Evolutionary conservation across 2,113 vertebrate species (phyloP), one percentile per base, ranked within the genome.

Genomic region (Xenopus tropicalis): DNA sequence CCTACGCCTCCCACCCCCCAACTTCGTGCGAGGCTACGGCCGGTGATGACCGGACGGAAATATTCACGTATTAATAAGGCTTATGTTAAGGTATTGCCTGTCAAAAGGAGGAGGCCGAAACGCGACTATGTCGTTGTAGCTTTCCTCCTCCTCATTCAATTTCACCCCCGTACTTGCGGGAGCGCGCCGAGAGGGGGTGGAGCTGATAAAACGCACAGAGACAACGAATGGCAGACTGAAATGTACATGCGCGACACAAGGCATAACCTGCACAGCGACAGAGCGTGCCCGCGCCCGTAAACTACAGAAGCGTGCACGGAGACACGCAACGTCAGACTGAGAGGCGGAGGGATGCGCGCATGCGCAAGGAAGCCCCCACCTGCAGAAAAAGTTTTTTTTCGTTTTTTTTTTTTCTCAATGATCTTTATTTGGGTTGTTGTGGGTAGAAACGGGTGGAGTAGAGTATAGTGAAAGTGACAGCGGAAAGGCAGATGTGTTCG

Each of bases 61-160:
- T 4, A 16, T 20, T 12, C 21, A 7, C 2, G 21, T 22, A 16
- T 59, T 12, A 5, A 24, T 59, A 25, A 8, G 44, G 24, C 52
- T 16, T 21, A 2, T 29, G 9, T 21, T 23, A 17, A 52, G 37
- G 42, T 58, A 12, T 3, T 22, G 21, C 46, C 16, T 5, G 11
- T 19, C 65, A 61, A 59, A 48, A n/a, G 21, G 58, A 69, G 46
- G 66, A 69, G 66, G 72, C 73, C 73, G 17, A 58, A 25, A 46
- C 58, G 37, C 44, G 57, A 57, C 43, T 75, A 48, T 42, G 14
- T 65, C 71, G 51, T 56, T 56, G 9, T 54, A 42, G 16, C 65
- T 25, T 22, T 61, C 72, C 65, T 52, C 56, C 72, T 66, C 66
- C 72, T 75, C 72, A 75, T 69, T 75, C 65, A 69, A 75, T 75